These are phyloP conservation scores for Yponomeuta evonymella DNA, from an alignment of 2,888 invertebrate species.

Conservation along the genomic window DNA sequence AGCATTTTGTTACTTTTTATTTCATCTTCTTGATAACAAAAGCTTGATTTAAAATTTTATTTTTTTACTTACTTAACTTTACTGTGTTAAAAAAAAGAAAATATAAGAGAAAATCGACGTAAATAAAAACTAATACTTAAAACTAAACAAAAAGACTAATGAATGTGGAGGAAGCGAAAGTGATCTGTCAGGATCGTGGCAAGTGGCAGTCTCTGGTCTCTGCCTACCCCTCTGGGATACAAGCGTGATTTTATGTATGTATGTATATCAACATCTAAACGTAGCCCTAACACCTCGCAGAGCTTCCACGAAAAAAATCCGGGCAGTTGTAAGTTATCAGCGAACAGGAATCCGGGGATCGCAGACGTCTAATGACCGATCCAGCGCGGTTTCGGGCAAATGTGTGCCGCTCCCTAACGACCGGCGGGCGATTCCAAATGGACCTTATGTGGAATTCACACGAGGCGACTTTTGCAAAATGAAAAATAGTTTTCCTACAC, in stretches of 20 bases:
- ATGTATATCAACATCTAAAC: background rate
- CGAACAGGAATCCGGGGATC: conserved; percentile 5
- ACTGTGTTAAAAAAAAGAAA: too few species aligned
- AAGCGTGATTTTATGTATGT: background rate
- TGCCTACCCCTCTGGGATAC: too few species aligned
- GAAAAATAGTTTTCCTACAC: too few species aligned
- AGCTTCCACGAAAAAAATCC: conserved; percentile 7
- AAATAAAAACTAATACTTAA: too few species aligned
- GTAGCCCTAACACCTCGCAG: background rate
- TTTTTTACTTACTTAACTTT: too few species aligned
- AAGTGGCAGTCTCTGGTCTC: too few species aligned
- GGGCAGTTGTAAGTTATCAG: conserved; percentile 2
- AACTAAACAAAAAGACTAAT: too few species aligned
- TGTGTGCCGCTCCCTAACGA: conserved; percentile 35
- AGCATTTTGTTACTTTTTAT: too few species aligned
- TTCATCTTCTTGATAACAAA: too few species aligned
- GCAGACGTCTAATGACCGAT: conserved; percentile 13
- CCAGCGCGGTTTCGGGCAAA: conserved; percentile 13
- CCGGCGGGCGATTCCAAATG: conserved; percentile 23
- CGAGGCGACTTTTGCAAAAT: background rate
- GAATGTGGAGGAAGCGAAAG: too few species aligned
- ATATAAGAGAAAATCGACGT: too few species aligned
- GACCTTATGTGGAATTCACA: background rate
- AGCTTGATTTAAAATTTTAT: too few species aligned
- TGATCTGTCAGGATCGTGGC: background rate